Conservation (phyloP, 1,140 invertebrate genomes). For the Cyphomyrmex costatus region DNA sequence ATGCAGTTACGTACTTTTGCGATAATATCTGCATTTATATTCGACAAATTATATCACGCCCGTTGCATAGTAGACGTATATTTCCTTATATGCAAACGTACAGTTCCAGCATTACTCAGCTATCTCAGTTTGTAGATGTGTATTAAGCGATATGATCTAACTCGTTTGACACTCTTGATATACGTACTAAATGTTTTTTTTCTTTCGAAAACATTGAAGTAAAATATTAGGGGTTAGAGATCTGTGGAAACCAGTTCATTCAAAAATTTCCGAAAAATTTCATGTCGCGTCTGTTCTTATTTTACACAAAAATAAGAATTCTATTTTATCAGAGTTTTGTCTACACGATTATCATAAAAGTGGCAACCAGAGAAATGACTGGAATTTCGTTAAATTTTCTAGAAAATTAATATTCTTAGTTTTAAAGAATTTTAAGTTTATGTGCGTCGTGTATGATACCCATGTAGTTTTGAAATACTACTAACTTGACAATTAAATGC, state of each 20-base stretch:
- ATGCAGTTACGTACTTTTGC: neutral
- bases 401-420: too few relatives aligned
- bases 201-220: constrained; percentile 27
- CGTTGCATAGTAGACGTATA: neutral
- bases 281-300: too few relatives aligned
- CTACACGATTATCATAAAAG: too few relatives aligned
- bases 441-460: too few relatives aligned
- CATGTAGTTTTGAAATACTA: too few relatives aligned
- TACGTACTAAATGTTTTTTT: constrained; percentile 2
- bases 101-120: neutral
- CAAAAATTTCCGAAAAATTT: neutral
- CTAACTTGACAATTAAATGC: too few relatives aligned
- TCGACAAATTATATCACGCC: neutral
- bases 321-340: neutral
- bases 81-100: constrained; percentile 16
- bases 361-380: too few relatives aligned
- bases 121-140: neutral
- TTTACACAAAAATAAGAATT: too few relatives aligned
- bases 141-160: constrained; percentile 44
- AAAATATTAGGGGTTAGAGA: constrained; percentile 10
- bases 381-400: too few relatives aligned
- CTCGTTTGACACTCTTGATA: constrained; percentile 10
- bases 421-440: too few relatives aligned
- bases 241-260: neutral
- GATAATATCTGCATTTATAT: neutral